Base-by-base conservation (phyloP, 2,113 vertebrate species). In the Alaudala cheleensis region DNA sequence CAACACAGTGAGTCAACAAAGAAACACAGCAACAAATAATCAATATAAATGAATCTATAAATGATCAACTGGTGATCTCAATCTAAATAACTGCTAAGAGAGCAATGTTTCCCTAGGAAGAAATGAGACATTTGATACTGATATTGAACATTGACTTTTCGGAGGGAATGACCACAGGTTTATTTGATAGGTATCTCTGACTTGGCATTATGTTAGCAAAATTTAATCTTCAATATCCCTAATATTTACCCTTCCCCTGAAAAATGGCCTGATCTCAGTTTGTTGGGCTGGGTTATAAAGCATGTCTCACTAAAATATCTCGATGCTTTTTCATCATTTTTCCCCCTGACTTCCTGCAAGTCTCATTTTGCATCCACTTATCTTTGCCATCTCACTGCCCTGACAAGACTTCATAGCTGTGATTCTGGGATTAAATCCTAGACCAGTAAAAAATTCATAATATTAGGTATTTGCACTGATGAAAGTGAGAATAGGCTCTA, bases 121-220 rank as follows among this genome's bases (percentile, higher is more conserved):
- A 95, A 92, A 81, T 37, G 33, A 84, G 87, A 91, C 51, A 76
- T 82, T 81, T 92, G 78, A 69, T 26, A n/a, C 28, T 64, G 70
- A 81, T 82, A 87, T 10, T 80, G 92, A 93, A 53, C 84, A 94
- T 9, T 64, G 85, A 91, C 79, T 95, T 93, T 86, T 74, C 34
- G 31, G 57, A 78, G 86, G 71, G 29, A 92, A 92, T 65, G 85
- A 84, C 92, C 79, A 87, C 73, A 73, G 88, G 66, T 62, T 81
- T 93, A 81, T 97, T 90, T 66, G 73, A 91, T 34, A 79, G 87
- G 69, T 86, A 40, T 49, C 84, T 96, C 57, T 92, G 62, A 67
- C 73, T 83, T 84, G 42, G 72, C 71, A 91, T 93, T 56, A 78
- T 50, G 83, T 88, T 93, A 81, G 62, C 78, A 70, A 95, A 95